phyloP scores from a whole-genome alignment of 2,113 vertebrate species.

The Rhinichthys klamathensis region DNA sequence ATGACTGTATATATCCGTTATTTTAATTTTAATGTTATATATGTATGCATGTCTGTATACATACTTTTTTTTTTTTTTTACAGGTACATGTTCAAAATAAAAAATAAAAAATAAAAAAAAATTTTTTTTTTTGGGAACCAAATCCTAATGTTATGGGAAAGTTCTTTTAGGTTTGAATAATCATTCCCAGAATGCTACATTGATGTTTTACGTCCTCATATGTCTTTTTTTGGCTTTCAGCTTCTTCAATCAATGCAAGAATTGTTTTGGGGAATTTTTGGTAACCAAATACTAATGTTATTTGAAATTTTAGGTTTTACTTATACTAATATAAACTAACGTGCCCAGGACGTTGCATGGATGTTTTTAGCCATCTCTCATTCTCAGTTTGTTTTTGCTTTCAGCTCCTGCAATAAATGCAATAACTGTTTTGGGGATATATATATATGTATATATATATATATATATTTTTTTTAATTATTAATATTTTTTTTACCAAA shows the following conservation, averaged over 20 bases:
- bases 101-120: too few species aligned
- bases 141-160: not conserved
- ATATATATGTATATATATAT: too few species aligned
- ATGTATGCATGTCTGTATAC: too few species aligned
- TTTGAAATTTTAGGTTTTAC: too few species aligned
- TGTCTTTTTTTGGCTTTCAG: not conserved
- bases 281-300: too few species aligned
- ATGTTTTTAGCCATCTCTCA: not conserved
- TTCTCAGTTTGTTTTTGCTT: not conserved
- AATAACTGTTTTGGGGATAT: not conserved
- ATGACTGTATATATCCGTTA: too few species aligned
- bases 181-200: not conserved
- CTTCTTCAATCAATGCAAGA: constrained; percentile 74
- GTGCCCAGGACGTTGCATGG: too few species aligned
- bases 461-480: too few species aligned
- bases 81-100: too few species aligned
- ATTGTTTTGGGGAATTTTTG: constrained; percentile 19
- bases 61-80: too few species aligned
- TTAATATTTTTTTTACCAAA: not conserved
- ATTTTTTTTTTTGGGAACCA: not conserved
- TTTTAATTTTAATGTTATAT: too few species aligned
- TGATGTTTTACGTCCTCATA: not conserved
- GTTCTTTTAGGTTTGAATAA: not conserved
- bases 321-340: too few species aligned
- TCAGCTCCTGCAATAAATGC: not conserved